Evolutionary conservation across 2,888 invertebrate genomes (phyloP).

Genomic region (Melanargia galathea): DNA sequence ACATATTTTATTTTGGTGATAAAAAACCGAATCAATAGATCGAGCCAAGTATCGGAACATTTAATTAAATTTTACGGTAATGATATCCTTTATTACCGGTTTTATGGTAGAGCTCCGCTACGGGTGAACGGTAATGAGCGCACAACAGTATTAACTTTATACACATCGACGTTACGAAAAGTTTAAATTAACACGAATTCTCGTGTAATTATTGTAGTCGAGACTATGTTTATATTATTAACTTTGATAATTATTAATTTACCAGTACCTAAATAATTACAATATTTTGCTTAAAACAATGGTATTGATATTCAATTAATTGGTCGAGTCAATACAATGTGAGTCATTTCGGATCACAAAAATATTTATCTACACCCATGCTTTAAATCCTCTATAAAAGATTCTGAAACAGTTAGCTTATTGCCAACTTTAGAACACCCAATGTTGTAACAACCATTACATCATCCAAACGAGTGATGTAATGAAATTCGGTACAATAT

Average conservation of each 20-base stretch:
- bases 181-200: conserved; percentile 7
- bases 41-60: background rate
- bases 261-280: background rate
- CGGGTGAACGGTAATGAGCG: background rate
- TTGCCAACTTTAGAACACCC: too few relatives aligned
- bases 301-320: too few relatives aligned
- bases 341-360: too few relatives aligned
- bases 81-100: conserved; percentile 8
- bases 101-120: background rate
- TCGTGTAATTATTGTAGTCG: background rate
- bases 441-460: too few relatives aligned
- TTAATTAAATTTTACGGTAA: conserved; percentile 13
- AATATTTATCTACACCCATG: too few relatives aligned
- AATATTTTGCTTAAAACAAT: too few relatives aligned
- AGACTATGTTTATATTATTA: background rate
- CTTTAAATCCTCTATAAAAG: too few relatives aligned
- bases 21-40: conserved; percentile 9
- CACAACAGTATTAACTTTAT: background rate
- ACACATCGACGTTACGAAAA: background rate
- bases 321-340: too few relatives aligned
- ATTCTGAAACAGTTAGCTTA: too few relatives aligned
- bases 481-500: too few relatives aligned
- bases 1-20: conserved; percentile 4
- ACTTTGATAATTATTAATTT: background rate
- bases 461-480: too few relatives aligned